Percentiles rank a stretch among this genome's conserved stretches.
Conservation (phyloP, 2,888 invertebrate genomes). For the Chloroclysta siterata region DNA sequence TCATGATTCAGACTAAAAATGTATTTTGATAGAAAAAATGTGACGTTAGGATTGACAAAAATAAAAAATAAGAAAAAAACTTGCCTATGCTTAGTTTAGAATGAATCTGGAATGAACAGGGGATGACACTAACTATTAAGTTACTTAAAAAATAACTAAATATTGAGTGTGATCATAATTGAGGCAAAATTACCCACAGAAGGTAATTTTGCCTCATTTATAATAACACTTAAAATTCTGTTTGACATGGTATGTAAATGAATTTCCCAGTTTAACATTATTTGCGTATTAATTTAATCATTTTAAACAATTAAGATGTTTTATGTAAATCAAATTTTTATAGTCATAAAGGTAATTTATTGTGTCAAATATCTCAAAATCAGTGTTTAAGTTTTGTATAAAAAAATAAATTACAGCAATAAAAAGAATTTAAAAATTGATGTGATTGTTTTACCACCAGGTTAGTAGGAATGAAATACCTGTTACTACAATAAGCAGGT, state of each 20-base stretch:
- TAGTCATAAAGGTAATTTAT: slow-evolving; percentile 44
- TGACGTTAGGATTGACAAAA: slow-evolving; percentile 12
- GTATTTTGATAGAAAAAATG: slow-evolving; percentile 15
- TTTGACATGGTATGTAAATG: neutral
- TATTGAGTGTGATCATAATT: too few species aligned
- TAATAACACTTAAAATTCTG: too few species aligned
- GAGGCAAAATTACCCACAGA: too few species aligned
- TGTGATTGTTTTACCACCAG: slow-evolving; percentile 18
- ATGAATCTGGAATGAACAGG: slow-evolving; percentile 23
- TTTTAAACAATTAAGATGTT: slow-evolving; percentile 2
- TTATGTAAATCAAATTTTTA: slow-evolving; percentile 41
- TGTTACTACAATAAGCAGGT: neutral
- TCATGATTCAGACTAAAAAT: neutral
- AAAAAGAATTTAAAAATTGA: slow-evolving; percentile 21
- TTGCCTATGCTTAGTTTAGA: slow-evolving; percentile 25
- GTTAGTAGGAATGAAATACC: neutral
- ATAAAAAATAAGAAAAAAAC: slow-evolving; percentile 20
- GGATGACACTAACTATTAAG: slow-evolving; percentile 10
- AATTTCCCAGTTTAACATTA: neutral
- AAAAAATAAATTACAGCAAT: slow-evolving; percentile 27
- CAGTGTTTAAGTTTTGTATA: slow-evolving; percentile 28
- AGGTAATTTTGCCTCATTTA: too few species aligned
- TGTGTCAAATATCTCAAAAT: slow-evolving; percentile 45
- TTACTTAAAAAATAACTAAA: neutral
- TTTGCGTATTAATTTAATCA: neutral